phyloP scores from a whole-genome alignment of 2,888 invertebrate species.

The Ochlodes sylvanus region DNA sequence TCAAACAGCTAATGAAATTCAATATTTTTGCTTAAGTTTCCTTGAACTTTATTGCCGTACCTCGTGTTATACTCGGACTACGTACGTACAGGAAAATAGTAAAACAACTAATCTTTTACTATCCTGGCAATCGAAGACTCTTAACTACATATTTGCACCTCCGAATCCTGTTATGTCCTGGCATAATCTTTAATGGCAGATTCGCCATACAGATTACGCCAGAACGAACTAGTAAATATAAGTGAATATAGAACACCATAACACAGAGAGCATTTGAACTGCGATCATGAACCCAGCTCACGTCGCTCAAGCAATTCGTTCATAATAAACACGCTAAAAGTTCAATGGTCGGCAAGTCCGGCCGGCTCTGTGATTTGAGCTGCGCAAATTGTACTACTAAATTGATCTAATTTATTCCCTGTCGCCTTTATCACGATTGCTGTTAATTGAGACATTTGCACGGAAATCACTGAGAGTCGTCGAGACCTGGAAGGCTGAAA shows the following conservation, averaged over 20 bases:
- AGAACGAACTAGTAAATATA: background rate
- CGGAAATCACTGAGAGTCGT: conserved; percentile 57
- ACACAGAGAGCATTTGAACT: background rate
- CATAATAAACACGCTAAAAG: conserved; percentile 30
- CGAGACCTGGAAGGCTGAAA: conserved; percentile 22
- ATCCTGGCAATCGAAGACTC: no score
- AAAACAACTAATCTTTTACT: no score
- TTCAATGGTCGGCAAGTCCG: conserved; percentile 28
- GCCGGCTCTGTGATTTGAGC: conserved; percentile 45
- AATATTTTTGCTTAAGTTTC: no score
- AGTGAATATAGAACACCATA: background rate
- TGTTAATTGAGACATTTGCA: conserved; percentile 78
- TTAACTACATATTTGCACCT: no score
- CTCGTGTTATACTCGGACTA: no score
- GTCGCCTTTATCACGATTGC: conserved; percentile 69
- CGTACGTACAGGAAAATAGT: no score
- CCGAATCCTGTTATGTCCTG: no score
- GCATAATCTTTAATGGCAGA: background rate
- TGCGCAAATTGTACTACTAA: conserved; percentile 66
- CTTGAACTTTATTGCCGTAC: no score
- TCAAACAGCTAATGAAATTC: no score
- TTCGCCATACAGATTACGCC: background rate
- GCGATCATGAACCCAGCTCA: background rate
- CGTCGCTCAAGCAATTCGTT: conserved; percentile 8
- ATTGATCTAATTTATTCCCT: conserved; percentile 68